These are phyloP conservation scores for Apaloderma vittatum DNA, from an alignment of 2,113 vertebrate genomes.

Conservation along the genomic window DNA sequence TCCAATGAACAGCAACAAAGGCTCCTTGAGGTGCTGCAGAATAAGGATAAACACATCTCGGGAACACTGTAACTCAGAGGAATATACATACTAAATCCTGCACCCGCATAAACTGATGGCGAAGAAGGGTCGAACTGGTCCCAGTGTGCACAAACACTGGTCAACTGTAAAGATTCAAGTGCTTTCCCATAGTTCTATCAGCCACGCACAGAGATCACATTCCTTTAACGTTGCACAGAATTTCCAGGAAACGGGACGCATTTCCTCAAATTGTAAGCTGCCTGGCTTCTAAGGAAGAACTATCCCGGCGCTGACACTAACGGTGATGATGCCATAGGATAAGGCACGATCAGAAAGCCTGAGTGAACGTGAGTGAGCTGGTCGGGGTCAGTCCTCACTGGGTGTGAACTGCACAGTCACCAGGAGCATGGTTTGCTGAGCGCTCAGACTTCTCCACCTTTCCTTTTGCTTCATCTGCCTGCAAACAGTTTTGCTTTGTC, in stretches of 20 bases:
- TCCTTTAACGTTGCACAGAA: background rate
- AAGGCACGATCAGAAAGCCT: background rate
- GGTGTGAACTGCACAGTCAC: background rate
- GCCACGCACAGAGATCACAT: background rate
- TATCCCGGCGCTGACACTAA: background rate
- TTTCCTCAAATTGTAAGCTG: conserved; percentile 23
- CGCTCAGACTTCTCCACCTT: accelerated
- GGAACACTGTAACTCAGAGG: background rate
- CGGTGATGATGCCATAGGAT: background rate
- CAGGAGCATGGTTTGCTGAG: background rate
- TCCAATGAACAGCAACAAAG: too few relatives aligned
- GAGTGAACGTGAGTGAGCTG: background rate
- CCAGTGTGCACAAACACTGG: accelerated
- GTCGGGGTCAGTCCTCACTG: background rate
- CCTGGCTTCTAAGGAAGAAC: background rate
- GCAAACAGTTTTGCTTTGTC: background rate
- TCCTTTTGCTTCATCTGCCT: background rate
- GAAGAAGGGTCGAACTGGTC: background rate
- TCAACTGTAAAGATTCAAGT: background rate
- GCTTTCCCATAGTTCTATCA: background rate
- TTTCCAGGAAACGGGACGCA: conserved; percentile 12
- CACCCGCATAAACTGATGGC: accelerated
- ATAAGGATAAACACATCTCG: background rate
- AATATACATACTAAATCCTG: background rate
- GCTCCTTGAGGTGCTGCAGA: background rate